Base-by-base conservation (phyloP, 1,140 invertebrate species). In the Calliopsis andreniformis region DNA sequence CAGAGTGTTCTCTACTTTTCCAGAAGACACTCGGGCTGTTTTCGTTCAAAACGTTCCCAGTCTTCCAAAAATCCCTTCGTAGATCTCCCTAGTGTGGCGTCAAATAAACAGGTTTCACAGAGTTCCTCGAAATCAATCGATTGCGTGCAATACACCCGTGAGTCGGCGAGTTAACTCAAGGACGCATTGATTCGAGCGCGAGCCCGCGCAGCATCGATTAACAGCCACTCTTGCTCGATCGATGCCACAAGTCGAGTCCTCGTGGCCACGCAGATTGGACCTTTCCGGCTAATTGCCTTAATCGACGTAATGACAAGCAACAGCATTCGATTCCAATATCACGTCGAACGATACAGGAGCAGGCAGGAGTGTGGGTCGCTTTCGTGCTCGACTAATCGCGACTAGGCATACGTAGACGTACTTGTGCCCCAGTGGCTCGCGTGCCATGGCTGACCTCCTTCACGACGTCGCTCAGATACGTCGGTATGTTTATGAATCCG, bases 361-460 rank as follows among this genome's bases (percentile, higher is more conserved):
- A 14, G 10, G 35, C 14, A 18, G 18, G 20, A 12, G 20, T 18
- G 30, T 10, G 16, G 2, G 25, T 20, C 6, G 42, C 42, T 47
- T 32, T 75, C 23, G 51, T 75, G 63, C 23, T 5, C 39, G 39
- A n/a, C 55, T 61, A 35, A 45, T 25, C 20, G 42, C 59, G 32
- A 68, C n/a, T n/a, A n/a, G n/a, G 49, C 10, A 55, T 20, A 56
- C 14, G 28, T 45, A 45, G 43, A 23, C 39, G 23, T 56, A 8
- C 7, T 18, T 25, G 25, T 10, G 12, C 25, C 69, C 72, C n/a
- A 61, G 61, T 53, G 56, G 45, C 25, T 80, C 32, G 78, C 78
- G 72, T 82, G 80, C 80, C 59, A 61, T 45, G 28, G 8, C 43
- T 69, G 80, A 79, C 80, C 80, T 80, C 70, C 55, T 80, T 82